Conservation (phyloP, 2,888 invertebrate genomes). For the Teleiodes luculella region DNA sequence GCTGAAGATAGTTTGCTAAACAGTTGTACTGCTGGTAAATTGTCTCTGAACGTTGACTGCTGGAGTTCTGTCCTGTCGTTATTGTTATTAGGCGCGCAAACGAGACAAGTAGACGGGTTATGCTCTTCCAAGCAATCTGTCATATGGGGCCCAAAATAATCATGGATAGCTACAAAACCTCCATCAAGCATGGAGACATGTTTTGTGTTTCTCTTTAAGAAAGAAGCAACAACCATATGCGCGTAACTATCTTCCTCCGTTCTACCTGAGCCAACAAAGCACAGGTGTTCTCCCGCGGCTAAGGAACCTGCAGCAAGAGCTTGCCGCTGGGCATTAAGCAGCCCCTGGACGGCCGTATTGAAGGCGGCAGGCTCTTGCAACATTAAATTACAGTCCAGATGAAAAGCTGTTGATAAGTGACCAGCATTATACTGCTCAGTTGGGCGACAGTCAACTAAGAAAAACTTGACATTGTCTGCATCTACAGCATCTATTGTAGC, state of each 20-base stretch:
- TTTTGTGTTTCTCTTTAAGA: constrained; percentile 94
- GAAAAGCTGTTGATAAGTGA: constrained; percentile 98
- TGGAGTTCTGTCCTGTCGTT: constrained; percentile 47
- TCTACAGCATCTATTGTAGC: constrained; percentile 81
- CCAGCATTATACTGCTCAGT: constrained; percentile 98
- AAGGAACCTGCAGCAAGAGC: constrained; percentile 91
- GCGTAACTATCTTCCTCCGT: constrained; percentile 97
- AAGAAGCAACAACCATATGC: constrained; percentile 98
- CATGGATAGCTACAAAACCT: constrained; percentile 91
- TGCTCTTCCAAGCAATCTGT: constrained; percentile 91
- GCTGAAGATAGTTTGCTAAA: constrained; percentile 91
- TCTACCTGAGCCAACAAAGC: constrained; percentile 95
- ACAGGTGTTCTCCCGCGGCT: constrained; percentile 92
- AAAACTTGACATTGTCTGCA: constrained; percentile 88
- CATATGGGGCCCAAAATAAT: constrained; percentile 89
- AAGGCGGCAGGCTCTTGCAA: constrained; percentile 97
- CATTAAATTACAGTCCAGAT: constrained; percentile 98
- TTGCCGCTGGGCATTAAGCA: constrained; percentile 92
- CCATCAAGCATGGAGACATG: constrained; percentile 95
- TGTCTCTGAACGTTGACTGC: constrained; percentile 49
- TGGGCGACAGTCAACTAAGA: constrained; percentile 97
- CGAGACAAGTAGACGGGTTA: constrained; percentile 87
- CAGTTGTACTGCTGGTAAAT: constrained; percentile 80
- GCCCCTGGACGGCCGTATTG: constrained; percentile 94
- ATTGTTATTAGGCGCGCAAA: constrained; percentile 82